Conservation (phyloP, 2,888 invertebrate genomes). For the Ennomos quercinarius region DNA sequence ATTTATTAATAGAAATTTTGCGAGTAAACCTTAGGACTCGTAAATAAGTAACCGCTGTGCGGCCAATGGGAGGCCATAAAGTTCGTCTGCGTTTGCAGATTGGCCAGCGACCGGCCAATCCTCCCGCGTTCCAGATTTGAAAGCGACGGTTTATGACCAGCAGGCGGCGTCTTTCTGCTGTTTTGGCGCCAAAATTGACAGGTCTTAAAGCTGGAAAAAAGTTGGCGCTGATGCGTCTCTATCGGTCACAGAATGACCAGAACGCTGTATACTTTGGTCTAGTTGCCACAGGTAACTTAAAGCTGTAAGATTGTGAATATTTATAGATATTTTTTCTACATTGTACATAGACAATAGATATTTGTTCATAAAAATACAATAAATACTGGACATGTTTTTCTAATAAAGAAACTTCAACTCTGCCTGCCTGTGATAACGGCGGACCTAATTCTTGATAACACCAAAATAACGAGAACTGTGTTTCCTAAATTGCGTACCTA, state of each 20-base stretch:
- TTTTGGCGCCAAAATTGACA: conserved; percentile 84
- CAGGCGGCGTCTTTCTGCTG: conserved; percentile 77
- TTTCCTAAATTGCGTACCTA: not conserved
- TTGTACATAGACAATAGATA: too few species aligned
- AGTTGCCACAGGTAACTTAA: too few species aligned
- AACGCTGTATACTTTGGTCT: not conserved
- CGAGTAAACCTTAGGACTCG: conserved; percentile 81
- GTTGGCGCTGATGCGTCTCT: conserved; percentile 27
- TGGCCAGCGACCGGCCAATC: conserved; percentile 76
- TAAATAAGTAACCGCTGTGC: conserved; percentile 78
- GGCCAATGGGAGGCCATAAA: conserved; percentile 77
- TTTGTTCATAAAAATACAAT: too few species aligned
- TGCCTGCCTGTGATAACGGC: too few species aligned
- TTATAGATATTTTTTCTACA: too few species aligned
- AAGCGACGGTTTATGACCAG: conserved; percentile 81
- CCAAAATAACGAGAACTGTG: too few species aligned
- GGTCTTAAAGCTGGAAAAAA: conserved; percentile 43
- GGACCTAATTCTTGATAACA: too few species aligned
- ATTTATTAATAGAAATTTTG: conserved; percentile 85
- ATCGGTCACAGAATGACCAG: not conserved
- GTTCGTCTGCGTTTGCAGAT: conserved; percentile 72
- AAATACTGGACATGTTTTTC: too few species aligned
- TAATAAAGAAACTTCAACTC: too few species aligned
- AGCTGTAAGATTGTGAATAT: too few species aligned
- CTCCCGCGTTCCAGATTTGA: conserved; percentile 74